Percentiles rank a stretch among this genome's conserved stretches.
phyloP scores from a whole-genome alignment of 2,888 invertebrate genomes.

The Ennomos fuscantarius region DNA sequence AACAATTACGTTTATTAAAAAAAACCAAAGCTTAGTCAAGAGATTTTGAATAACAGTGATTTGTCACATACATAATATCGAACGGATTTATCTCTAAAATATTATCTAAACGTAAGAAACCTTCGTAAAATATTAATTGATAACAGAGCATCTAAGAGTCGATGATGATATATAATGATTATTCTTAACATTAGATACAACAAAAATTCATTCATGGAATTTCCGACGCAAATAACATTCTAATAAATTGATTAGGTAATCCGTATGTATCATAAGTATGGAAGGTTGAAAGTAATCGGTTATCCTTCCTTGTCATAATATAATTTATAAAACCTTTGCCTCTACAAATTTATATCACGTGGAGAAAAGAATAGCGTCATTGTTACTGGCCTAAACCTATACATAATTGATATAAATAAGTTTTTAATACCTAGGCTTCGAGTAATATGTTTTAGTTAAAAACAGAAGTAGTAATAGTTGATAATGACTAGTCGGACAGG shows the following conservation, averaged over 20 bases:
- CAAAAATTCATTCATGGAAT: slow-evolving; percentile 12
- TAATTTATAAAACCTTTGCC: slow-evolving; percentile 10
- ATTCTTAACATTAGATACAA: slow-evolving; percentile 6
- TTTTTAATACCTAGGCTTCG: slow-evolving; percentile 26
- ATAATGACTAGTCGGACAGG: slow-evolving; percentile 81
- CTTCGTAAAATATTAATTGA: slow-evolving; percentile 16
- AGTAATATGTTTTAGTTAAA: slow-evolving; percentile 64
- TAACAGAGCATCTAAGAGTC: slow-evolving; percentile 20
- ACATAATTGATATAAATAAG: slow-evolving; percentile 7
- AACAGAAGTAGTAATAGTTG: slow-evolving; percentile 47
- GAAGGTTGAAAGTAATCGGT: slow-evolving; percentile 10
- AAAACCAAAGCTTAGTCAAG: slow-evolving; percentile 42
- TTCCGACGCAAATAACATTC: slow-evolving; percentile 7
- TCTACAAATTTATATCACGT: slow-evolving; percentile 1
- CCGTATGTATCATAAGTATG: slow-evolving; percentile 7
- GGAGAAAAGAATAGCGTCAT: slow-evolving; percentile 9
- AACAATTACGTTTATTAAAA: slow-evolving; percentile 26
- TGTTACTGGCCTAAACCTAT: slow-evolving; percentile 30
- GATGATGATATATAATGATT: slow-evolving; percentile 14
- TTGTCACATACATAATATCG: slow-evolving; percentile 16
- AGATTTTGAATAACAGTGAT: slow-evolving; percentile 26
- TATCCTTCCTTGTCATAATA: slow-evolving; percentile 2
- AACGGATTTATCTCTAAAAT: slow-evolving; percentile 21
- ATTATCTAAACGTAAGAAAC: slow-evolving; percentile 17
- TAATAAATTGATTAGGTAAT: slow-evolving; percentile 11